Percentiles rank a stretch among this genome's conserved stretches.
These are phyloP conservation scores for Centruroides sculpturatus DNA, from an alignment of 1,140 invertebrate species.

Conservation along the genomic window DNA sequence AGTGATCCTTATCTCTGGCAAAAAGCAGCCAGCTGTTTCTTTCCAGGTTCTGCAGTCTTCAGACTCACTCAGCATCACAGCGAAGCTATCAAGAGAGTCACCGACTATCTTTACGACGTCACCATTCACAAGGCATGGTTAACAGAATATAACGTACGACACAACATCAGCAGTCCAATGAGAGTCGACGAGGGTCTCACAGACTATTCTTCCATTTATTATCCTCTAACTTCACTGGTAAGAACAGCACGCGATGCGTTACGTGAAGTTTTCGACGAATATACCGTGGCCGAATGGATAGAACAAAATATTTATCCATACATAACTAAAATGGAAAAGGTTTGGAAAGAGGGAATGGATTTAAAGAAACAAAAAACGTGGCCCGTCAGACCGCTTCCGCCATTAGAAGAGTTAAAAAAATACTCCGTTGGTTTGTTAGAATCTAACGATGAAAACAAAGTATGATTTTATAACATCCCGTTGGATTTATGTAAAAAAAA, in stretches of 20 bases:
- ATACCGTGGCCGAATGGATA: slow-evolving; percentile 57
- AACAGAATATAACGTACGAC: slow-evolving; percentile 60
- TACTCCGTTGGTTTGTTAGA: slow-evolving; percentile 19
- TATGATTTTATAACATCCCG: too few relatives aligned
- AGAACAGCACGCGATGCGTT: slow-evolving; percentile 47
- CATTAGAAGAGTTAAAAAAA: slow-evolving; percentile 19
- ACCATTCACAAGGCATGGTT: slow-evolving; percentile 47
- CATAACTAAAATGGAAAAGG: slow-evolving; percentile 35
- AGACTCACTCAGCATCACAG: slow-evolving; percentile 39
- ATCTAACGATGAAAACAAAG: background rate
- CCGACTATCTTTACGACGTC: slow-evolving; percentile 24
- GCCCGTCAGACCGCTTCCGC: slow-evolving; percentile 39
- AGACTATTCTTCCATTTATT: slow-evolving; percentile 41
- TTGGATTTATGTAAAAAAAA: background rate
- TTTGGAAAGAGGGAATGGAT: slow-evolving; percentile 33
- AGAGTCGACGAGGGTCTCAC: slow-evolving; percentile 46
- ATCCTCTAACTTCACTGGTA: slow-evolving; percentile 33
- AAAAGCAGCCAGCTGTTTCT: slow-evolving; percentile 37
- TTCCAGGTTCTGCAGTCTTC: slow-evolving; percentile 42
- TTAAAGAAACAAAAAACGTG: slow-evolving; percentile 37
- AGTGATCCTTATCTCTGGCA: slow-evolving; percentile 43
- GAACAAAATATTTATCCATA: slow-evolving; percentile 45
- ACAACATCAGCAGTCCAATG: slow-evolving; percentile 55
- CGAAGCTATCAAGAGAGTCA: slow-evolving; percentile 31
- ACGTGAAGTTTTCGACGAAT: slow-evolving; percentile 51